phyloP scores from a whole-genome alignment of 2,113 vertebrate species.

The Anarhynchus alexandrinus region DNA sequence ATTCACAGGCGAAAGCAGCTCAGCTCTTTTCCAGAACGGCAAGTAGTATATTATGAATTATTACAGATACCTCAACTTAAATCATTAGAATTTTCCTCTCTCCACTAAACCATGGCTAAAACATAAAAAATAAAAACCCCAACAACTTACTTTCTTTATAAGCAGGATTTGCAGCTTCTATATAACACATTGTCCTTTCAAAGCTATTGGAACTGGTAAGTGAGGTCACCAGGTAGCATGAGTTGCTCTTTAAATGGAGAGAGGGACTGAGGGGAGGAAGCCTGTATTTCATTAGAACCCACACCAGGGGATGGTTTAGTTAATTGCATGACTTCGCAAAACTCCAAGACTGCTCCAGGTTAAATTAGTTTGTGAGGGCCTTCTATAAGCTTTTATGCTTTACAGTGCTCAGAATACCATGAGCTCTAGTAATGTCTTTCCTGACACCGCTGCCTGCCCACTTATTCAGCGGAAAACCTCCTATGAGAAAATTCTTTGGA shows the following conservation, averaged over 20 bases:
- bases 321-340: neutral
- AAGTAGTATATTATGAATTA: neutral
- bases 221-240: fast-evolving
- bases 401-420: neutral
- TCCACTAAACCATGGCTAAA: neutral
- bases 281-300: neutral
- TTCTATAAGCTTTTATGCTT: neutral
- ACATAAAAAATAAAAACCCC: too few species aligned
- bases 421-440: neutral
- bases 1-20: neutral
- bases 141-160: neutral
- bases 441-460: neutral
- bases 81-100: neutral
- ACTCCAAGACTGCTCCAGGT: neutral
- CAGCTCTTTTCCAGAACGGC: fast-evolving
- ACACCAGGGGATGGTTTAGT: neutral
- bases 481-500: neutral
- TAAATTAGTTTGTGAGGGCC: neutral
- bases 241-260: neutral
- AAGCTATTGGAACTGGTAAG: neutral
- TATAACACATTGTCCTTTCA: fast-evolving
- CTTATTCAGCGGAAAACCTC: neutral
- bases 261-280: fast-evolving
- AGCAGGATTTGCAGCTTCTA: neutral
- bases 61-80: neutral